A percentile compares a stretch with the other conserved stretches of the same genome.
phyloP scores from a whole-genome alignment of 1,140 invertebrate species.

The Homalodisca vitripennis region DNA sequence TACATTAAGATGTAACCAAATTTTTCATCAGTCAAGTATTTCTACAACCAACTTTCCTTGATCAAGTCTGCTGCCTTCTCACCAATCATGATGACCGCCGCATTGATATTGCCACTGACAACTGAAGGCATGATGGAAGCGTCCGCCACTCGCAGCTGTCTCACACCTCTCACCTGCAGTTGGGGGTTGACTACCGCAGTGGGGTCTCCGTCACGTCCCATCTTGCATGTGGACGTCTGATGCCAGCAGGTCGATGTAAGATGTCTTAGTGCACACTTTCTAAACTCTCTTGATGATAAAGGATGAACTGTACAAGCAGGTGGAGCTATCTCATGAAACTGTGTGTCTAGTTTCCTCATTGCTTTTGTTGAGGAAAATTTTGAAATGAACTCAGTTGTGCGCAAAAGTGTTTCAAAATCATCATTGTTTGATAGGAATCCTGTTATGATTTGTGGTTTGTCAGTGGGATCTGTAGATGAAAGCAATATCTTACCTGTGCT shows the following conservation, averaged over 20 bases:
- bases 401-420: slow-evolving; percentile 66
- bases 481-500: slow-evolving; percentile 67
- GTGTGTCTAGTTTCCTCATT: slow-evolving; percentile 37
- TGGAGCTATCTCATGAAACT: slow-evolving; percentile 55
- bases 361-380: slow-evolving; percentile 37
- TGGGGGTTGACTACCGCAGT: slow-evolving; percentile 79
- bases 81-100: slow-evolving; percentile 82
- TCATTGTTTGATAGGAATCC: slow-evolving; percentile 69
- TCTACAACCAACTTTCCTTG: slow-evolving; percentile 62
- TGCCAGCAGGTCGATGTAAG: slow-evolving; percentile 87
- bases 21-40: no score
- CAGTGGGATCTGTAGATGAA: slow-evolving; percentile 59
- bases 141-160: slow-evolving; percentile 78
- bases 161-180: slow-evolving; percentile 73
- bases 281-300: slow-evolving; percentile 69
- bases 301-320: slow-evolving; percentile 64
- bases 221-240: slow-evolving; percentile 77
- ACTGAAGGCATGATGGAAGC: slow-evolving; percentile 89
- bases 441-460: slow-evolving; percentile 74
- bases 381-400: slow-evolving; percentile 35
- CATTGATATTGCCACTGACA: slow-evolving; percentile 77
- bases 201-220: slow-evolving; percentile 74
- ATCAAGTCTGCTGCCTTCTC: slow-evolving; percentile 84
- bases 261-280: slow-evolving; percentile 65
- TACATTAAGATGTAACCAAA: no score